Evolutionary conservation across 2,797 vertebrate genomes (phyloP), one percentile per base, ranked within the genome.

Genomic region (Poeciliopsis presidionis): DNA sequence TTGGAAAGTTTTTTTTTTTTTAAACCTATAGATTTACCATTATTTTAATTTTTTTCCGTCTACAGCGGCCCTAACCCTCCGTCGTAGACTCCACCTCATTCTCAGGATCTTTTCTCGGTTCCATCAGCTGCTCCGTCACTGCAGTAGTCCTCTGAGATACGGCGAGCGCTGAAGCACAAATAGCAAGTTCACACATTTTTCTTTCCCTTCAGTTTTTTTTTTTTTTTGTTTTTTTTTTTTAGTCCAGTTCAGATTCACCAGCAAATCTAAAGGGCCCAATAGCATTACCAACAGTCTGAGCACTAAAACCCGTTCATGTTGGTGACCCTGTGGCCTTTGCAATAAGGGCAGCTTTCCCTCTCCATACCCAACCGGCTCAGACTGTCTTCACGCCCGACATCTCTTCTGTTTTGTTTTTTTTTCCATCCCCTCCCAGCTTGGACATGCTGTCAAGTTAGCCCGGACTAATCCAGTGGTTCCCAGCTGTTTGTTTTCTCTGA

Each of bases 41-140:
- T 6, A 18, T 49, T 5, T 47, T 0, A 33, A 3, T 33, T 18
- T 47, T 47, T 22, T 51, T 51, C 6, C 22, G 22, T 51, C 7
- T 8, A 51, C 20, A 22, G 2, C 5, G 20, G 7, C 20, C 49
- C 49, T 22, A 22, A 51, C 18, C 49, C 18, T 22, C 7, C 2
- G 4, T 2, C 12, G 1, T 14, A 33, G n/a, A 6, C 57, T 11
- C 65, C n/a, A 11, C 77, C 84, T 87, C 74, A 70, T 77, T 85
- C 75, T 88, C 77, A 79, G 87, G 82, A 13, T 51, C 5, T 90
- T 89, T 22, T 61, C 7, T 61, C 74, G 87, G 93, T 92, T 91
- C 73, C 90, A 90, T 93, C 83, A 53, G 79, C 41, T 45, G 67
- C 63, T 67, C 63, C 20, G 5, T 39, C 8, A 25, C 63, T 43